Evolutionary conservation across 2,888 invertebrate genomes (phyloP).

Genomic region (Cinara cedri): DNA sequence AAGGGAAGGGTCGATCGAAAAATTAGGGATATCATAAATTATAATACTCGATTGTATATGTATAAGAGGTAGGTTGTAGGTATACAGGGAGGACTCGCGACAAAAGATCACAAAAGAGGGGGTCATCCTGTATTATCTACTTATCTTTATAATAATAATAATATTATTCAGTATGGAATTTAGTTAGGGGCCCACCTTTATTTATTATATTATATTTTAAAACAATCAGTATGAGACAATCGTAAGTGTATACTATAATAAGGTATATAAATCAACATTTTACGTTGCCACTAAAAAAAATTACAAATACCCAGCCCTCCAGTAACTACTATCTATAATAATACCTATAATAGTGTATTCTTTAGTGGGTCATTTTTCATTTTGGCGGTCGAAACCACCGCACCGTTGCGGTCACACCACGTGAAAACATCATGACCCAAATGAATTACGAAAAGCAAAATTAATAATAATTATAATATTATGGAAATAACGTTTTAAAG

Average conservation of each 20-base stretch:
- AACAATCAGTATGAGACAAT: slow-evolving; percentile 8
- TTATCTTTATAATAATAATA: too few species aligned
- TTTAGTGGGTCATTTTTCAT: slow-evolving; percentile 38
- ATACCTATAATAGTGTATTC: neutral
- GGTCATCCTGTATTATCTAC: slow-evolving; percentile 27
- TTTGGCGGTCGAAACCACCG: slow-evolving; percentile 41
- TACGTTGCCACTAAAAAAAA: slow-evolving; percentile 31
- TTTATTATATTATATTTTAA: slow-evolving; percentile 3
- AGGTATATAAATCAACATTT: slow-evolving; percentile 39
- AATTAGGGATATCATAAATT: neutral
- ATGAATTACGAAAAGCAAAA: slow-evolving; percentile 1
- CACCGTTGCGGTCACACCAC: neutral
- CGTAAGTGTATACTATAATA: neutral
- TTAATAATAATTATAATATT: too few species aligned
- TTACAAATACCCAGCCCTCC: slow-evolving; percentile 27
- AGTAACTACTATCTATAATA: neutral
- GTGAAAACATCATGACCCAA: neutral
- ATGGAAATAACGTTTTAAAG: too few species aligned
- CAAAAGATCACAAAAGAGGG: slow-evolving; percentile 22
- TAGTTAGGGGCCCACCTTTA: neutral
- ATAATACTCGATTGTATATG: too few species aligned
- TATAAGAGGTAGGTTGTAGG: too few species aligned
- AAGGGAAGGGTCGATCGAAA: neutral
- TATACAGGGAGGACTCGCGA: neutral
- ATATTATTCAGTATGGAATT: slow-evolving; percentile 14